Evolutionary conservation across 2,888 invertebrate species (phyloP), one percentile per base, ranked within the genome.

Genomic region (Allacma fusca): DNA sequence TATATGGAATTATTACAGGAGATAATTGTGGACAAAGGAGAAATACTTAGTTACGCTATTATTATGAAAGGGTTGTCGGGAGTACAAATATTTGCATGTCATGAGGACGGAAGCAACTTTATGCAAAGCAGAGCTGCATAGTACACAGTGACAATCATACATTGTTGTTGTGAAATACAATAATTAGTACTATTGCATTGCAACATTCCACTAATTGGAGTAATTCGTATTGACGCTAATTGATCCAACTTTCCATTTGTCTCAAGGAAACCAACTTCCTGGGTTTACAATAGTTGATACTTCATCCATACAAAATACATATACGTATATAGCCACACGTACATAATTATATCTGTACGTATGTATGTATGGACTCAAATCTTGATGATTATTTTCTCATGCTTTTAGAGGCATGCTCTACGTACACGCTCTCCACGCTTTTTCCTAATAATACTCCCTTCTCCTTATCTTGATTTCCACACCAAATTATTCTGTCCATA

Each of bases 211-310:
- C 50, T 50, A 5, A 50, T 50, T 50, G 50, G 5, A 50, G 19
- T 50, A 50, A 50, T 50, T 50, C 50, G 19, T 50, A 5, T 50
- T 16, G 50, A 50, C 19, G n/a, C 16, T 50, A 50, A 50, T 50
- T 50, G 50, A 50, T 40, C 40, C 5, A 40, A 50, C 50, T 50
- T 50, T 50, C 50, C 50, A 50, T 50, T 50, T 50, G 50, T 50
- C 50, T 50, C 50, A 50, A 2, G 50, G 50, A 50, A 50, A 50
- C 19, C 2, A 50, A 50, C 50, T 50, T 50, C 50, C 50, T 5
- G 50, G 19, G 19, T 50, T 50, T 50, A n/a, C 50, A 13, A 50
- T n/a, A 19, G 16, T 50, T 50, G 19, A 50, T n/a, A n/a, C n/a
- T n/a, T n/a, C n/a, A n/a, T n/a, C n/a, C n/a, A n/a, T n/a, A n/a